Conservation (phyloP, 2,113 vertebrate species). For the Podocnemis expansa region DNA sequence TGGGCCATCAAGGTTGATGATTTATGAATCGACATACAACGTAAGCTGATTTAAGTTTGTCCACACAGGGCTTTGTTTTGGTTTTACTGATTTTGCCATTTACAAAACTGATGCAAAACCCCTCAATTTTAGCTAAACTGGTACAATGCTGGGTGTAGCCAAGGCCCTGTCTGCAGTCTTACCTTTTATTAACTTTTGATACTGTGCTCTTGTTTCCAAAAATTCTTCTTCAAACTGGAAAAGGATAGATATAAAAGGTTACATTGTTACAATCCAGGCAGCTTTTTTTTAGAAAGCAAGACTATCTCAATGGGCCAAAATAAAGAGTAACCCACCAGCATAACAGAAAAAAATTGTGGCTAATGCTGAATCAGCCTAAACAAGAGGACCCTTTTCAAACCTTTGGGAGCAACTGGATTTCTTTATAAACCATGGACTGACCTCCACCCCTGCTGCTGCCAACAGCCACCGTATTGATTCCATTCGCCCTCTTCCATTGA, state of each 20-base stretch:
- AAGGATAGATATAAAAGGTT: not conserved
- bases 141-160: not conserved
- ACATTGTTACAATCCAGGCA: not conserved
- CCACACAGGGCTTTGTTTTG: not conserved
- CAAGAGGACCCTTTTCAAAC: not conserved
- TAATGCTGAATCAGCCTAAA: not conserved
- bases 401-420: not conserved
- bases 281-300: not conserved
- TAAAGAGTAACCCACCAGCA: accelerated
- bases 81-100: not conserved
- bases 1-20: not conserved
- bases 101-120: not conserved
- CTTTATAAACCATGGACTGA: conserved; percentile 32
- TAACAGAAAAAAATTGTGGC: not conserved
- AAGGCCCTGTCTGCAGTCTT: not conserved
- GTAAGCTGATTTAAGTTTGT: not conserved
- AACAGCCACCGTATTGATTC: conserved; percentile 90
- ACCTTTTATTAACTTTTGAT: conserved; percentile 84
- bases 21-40: not conserved
- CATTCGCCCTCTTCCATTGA: conserved; percentile 91
- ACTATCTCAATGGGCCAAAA: accelerated
- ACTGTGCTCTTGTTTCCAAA: conserved; percentile 84
- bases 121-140: not conserved
- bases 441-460: conserved; percentile 86
- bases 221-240: conserved; percentile 87